Percentiles rank a stretch among this genome's conserved stretches.
These are phyloP conservation scores for Caenorhabditis sp. DNA, from an alignment of 2,888 invertebrate genomes.

Conservation along the genomic window DNA sequence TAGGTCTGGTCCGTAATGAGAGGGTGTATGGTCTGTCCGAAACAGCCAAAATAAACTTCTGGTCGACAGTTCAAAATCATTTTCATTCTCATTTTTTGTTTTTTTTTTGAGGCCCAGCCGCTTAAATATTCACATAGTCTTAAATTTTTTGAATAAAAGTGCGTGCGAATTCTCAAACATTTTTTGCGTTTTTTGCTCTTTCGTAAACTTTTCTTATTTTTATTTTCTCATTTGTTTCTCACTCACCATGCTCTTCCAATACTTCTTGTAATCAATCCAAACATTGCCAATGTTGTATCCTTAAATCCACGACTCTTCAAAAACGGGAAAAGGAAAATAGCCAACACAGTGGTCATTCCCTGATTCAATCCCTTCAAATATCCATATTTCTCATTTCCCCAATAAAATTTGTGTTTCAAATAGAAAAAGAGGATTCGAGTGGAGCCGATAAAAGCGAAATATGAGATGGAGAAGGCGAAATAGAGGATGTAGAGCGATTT, in stretches of 20 bases:
- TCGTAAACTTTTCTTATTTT: conserved; percentile 13
- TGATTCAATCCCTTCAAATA: conserved; percentile 45
- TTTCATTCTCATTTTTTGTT: too few relatives aligned
- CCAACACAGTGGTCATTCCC: conserved; percentile 41
- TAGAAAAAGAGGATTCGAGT: conserved; percentile 55
- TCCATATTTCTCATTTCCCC: conserved; percentile 47
- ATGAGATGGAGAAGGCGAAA: conserved; percentile 47
- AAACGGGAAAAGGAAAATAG: conserved; percentile 43
- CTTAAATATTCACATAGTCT: too few relatives aligned
- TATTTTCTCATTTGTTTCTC: not conserved
- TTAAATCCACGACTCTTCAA: conserved; percentile 31
- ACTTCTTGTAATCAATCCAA: conserved; percentile 43
- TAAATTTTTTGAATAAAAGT: too few relatives aligned
- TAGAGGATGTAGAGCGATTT: conserved; percentile 32
- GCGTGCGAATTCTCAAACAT: too few relatives aligned
- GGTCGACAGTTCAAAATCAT: too few relatives aligned
- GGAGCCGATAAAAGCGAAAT: conserved; percentile 51
- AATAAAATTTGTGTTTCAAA: conserved; percentile 50
- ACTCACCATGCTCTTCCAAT: conserved; percentile 45
- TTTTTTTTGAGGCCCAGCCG: too few relatives aligned
- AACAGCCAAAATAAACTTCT: too few relatives aligned
- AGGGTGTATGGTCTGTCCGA: too few relatives aligned
- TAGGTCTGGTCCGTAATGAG: too few relatives aligned
- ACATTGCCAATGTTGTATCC: conserved; percentile 44
- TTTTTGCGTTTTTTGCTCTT: too few relatives aligned